These are phyloP conservation scores for Augiades crinisus DNA, from an alignment of 2,888 invertebrate species.

Conservation along the genomic window DNA sequence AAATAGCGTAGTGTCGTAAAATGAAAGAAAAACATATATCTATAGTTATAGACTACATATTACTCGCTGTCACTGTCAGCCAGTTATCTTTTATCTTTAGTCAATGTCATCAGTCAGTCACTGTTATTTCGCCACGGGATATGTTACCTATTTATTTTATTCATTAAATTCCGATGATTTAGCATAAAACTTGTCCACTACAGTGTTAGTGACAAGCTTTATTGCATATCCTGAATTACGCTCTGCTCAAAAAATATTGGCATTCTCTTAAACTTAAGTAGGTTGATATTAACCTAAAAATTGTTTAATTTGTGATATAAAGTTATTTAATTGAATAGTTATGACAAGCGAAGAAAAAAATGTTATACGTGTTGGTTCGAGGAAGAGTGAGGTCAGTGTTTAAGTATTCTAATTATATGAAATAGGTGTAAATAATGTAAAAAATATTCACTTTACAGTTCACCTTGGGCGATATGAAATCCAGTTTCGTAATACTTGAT, in stretches of 20 bases:
- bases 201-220: slow-evolving; percentile 73
- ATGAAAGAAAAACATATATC: no score
- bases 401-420: neutral
- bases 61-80: no score
- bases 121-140: no score
- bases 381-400: slow-evolving; percentile 89
- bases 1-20: no score
- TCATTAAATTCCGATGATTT: slow-evolving; percentile 27
- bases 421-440: neutral
- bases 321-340: slow-evolving; percentile 29
- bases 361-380: slow-evolving; percentile 88
- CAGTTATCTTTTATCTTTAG: no score
- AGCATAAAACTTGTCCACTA: slow-evolving; percentile 62
- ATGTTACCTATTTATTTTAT: neutral
- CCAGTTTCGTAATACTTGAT: slow-evolving; percentile 21
- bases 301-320: slow-evolving; percentile 32
- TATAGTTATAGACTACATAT: no score
- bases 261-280: neutral
- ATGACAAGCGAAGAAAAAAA: slow-evolving; percentile 70
- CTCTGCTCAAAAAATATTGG: neutral
- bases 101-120: no score
- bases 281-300: neutral
- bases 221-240: slow-evolving; percentile 21
- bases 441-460: neutral
- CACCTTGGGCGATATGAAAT: slow-evolving; percentile 16